Percentiles rank a stretch among this genome's conserved stretches.
Evolutionary conservation across 2,797 vertebrate species (phyloP).

Genomic region (Enteromius thamalakanensis): DNA sequence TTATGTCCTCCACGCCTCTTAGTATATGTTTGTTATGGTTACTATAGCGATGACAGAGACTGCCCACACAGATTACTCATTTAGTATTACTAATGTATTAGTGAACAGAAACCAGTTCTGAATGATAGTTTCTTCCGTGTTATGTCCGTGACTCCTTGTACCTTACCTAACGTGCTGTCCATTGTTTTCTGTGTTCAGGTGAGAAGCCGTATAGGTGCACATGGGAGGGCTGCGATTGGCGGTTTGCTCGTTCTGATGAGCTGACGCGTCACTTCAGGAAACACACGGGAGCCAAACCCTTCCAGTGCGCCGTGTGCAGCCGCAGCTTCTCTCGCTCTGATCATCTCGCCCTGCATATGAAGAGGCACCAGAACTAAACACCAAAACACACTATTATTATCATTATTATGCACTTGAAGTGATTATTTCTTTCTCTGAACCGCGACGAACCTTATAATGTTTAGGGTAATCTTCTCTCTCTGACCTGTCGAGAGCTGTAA

Average conservation of each 20-base stretch:
- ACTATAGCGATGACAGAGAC: conserved; percentile 28
- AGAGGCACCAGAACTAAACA: conserved; percentile 63
- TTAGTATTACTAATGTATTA: conserved; percentile 27
- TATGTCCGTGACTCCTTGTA: not conserved
- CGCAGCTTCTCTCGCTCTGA: conserved; percentile 98
- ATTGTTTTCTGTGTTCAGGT: conserved; percentile 74
- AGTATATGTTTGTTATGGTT: conserved; percentile 44
- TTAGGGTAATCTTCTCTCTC: conserved; percentile 40
- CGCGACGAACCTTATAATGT: conserved; percentile 59
- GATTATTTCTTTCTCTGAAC: conserved; percentile 67
- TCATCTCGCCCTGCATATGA: conserved; percentile 82
- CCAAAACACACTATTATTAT: conserved; percentile 5
- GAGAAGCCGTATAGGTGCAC: conserved; percentile 98
- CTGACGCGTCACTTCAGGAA: conserved; percentile 97
- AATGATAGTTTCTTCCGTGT: conserved; percentile 19
- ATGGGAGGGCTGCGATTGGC: conserved; percentile 98
- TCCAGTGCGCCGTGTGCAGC: conserved; percentile 95
- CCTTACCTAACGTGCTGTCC: not conserved
- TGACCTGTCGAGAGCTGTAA: conserved; percentile 62
- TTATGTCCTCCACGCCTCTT: conserved; percentile 33
- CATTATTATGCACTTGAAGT: conserved; percentile 93
- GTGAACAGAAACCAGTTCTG: conserved; percentile 25
- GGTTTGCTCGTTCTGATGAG: conserved; percentile 96
- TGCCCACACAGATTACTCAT: conserved; percentile 21
- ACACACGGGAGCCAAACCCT: conserved; percentile 97